Conservation (phyloP, 2,888 invertebrate species). For the Tipula unca region DNA sequence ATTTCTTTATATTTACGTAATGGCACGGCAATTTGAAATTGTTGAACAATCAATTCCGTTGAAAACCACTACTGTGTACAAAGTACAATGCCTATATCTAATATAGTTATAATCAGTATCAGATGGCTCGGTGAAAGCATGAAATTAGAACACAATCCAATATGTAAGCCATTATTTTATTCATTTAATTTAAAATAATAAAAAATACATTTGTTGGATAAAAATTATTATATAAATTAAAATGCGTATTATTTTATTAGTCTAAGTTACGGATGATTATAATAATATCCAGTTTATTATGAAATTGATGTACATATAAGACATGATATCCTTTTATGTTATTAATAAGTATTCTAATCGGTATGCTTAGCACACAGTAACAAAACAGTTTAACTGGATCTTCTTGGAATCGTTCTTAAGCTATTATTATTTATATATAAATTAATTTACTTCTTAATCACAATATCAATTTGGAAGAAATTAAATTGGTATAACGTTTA, state of each 20-base stretch:
- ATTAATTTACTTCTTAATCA: background rate
- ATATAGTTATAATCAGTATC: no score
- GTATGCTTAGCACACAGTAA: background rate
- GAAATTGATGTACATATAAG: background rate
- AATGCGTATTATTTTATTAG: background rate
- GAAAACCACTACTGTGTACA: no score
- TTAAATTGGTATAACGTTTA: background rate
- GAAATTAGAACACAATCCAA: background rate
- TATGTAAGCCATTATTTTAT: background rate
- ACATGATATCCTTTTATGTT: background rate
- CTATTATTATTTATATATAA: background rate
- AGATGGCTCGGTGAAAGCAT: no score
- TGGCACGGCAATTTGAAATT: no score
- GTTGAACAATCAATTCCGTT: no score
- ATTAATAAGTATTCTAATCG: background rate
- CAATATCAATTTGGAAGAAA: background rate
- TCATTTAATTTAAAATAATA: background rate
- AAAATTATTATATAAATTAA: background rate
- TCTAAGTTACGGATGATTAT: background rate
- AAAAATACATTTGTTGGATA: background rate
- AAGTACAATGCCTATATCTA: no score
- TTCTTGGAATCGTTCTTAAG: background rate
- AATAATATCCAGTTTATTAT: background rate
- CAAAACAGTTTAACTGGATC: background rate
- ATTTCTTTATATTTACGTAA: no score